Percentiles rank a stretch among this genome's conserved stretches.
These are phyloP conservation scores for Solea senegalensis DNA, from an alignment of 2,113 vertebrate species.

Conservation along the genomic window DNA sequence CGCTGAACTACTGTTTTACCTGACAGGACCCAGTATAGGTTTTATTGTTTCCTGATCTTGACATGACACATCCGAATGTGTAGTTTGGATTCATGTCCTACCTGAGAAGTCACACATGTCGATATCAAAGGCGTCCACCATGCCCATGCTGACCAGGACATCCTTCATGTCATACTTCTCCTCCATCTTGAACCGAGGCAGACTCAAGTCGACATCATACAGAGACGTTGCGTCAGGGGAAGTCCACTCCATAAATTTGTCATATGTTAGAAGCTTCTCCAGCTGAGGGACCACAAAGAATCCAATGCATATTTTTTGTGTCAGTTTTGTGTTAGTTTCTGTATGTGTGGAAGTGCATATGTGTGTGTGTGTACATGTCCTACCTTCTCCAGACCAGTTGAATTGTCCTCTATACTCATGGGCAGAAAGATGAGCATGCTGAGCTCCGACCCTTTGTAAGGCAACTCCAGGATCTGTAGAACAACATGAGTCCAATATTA, in stretches of 20 bases:
- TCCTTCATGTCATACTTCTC: constrained; percentile 83
- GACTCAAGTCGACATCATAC: constrained; percentile 71
- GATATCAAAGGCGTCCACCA: constrained; percentile 81
- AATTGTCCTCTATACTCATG: constrained; percentile 81
- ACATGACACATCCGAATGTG: not conserved
- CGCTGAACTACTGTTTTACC: not conserved
- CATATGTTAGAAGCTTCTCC: constrained; percentile 71
- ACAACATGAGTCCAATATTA: constrained; percentile 8
- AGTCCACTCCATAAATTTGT: constrained; percentile 84
- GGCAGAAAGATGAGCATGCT: constrained; percentile 95
- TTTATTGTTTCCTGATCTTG: not conserved
- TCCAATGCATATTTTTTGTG: too few relatives aligned
- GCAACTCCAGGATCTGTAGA: constrained; percentile 87
- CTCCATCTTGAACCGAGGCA: constrained; percentile 87
- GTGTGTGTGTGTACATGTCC: not conserved
- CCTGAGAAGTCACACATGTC: constrained; percentile 81
- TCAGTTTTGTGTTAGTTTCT: not conserved
- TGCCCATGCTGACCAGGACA: constrained; percentile 82
- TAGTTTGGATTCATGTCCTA: constrained; percentile 19
- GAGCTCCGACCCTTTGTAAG: constrained; percentile 89
- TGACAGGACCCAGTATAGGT: not conserved
- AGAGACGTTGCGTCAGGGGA: constrained; percentile 72
- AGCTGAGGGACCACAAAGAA: constrained; percentile 4
- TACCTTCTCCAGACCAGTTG: constrained; percentile 91
- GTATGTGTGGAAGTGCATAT: not conserved